A percentile compares a stretch with the other conserved stretches of the same genome.
Conservation (phyloP, 2,888 invertebrate species). For the Oligia fasciuncula region DNA sequence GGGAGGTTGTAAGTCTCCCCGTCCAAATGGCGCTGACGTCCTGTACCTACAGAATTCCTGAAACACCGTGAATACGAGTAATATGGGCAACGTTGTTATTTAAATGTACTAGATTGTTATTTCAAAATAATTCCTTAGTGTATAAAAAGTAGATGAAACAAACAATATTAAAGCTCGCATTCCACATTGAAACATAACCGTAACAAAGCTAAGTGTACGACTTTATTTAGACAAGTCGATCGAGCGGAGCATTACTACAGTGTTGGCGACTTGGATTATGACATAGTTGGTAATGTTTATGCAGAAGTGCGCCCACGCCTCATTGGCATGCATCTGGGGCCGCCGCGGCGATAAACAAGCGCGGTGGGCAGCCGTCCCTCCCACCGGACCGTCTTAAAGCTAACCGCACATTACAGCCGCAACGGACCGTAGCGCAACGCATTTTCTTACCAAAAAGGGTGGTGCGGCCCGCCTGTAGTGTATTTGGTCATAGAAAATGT, state of each 20-base stretch:
- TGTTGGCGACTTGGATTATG: slow-evolving; percentile 67
- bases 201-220: slow-evolving; percentile 46
- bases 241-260: slow-evolving; percentile 41
- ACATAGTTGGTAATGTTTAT: slow-evolving; percentile 79
- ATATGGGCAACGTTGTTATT: too few relatives aligned
- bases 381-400: slow-evolving; percentile 73
- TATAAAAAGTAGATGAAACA: not conserved
- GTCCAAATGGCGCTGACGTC: too few relatives aligned
- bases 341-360: slow-evolving; percentile 78
- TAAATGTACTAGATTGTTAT: too few relatives aligned
- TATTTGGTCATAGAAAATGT: not conserved
- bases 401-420: not conserved
- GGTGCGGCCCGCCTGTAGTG: too few relatives aligned
- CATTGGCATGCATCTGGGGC: slow-evolving; percentile 83
- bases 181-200: slow-evolving; percentile 32
- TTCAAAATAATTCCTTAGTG: too few relatives aligned
- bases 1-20: too few relatives aligned
- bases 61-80: too few relatives aligned
- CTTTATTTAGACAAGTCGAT: slow-evolving; percentile 54
- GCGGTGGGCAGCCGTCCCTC: slow-evolving; percentile 78
- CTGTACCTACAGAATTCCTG: too few relatives aligned
- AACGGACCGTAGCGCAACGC: not conserved
- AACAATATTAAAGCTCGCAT: slow-evolving; percentile 8
- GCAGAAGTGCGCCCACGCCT: slow-evolving; percentile 83
- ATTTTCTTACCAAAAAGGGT: not conserved